Evolutionary conservation across 1,140 invertebrate genomes (phyloP).

Genomic region (Trachymyrmex septentrionalis): DNA sequence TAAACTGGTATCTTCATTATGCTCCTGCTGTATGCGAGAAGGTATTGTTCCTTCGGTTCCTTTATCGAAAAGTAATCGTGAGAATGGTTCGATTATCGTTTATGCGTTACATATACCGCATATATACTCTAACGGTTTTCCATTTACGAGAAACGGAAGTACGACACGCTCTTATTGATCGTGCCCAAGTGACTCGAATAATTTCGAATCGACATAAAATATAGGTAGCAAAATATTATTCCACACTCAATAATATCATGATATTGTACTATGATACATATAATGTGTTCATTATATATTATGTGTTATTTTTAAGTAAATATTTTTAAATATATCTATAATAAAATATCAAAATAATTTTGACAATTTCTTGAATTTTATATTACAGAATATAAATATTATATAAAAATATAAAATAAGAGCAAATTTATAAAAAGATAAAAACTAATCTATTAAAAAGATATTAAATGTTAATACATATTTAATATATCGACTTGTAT

Average conservation of each 20-base stretch:
- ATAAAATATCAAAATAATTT: neutral
- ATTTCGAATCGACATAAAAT: conserved; percentile 42
- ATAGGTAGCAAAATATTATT: conserved; percentile 30
- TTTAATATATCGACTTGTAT: neutral
- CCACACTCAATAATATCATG: neutral
- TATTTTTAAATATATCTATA: neutral
- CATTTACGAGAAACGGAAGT: conserved; percentile 50
- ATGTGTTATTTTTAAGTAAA: conserved; percentile 1
- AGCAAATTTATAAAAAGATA: neutral
- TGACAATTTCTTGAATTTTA: neutral
- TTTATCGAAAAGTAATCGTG: conserved; percentile 50
- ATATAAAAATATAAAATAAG: neutral
- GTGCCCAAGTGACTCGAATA: conserved; percentile 44
- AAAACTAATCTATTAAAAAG: neutral
- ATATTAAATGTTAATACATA: neutral
- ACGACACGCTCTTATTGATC: conserved; percentile 42
- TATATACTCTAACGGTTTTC: conserved; percentile 33
- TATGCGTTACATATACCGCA: conserved; percentile 19
- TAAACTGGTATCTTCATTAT: conserved; percentile 55
- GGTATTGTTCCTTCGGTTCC: conserved; percentile 31
- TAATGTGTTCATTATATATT: neutral
- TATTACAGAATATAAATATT: neutral
- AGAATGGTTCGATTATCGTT: conserved; percentile 50
- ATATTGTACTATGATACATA: neutral
- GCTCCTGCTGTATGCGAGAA: neutral